A percentile compares a stretch with the other conserved stretches of the same genome.
Evolutionary conservation across 2,113 vertebrate species (phyloP).

Genomic region (Ciconia boyciana): DNA sequence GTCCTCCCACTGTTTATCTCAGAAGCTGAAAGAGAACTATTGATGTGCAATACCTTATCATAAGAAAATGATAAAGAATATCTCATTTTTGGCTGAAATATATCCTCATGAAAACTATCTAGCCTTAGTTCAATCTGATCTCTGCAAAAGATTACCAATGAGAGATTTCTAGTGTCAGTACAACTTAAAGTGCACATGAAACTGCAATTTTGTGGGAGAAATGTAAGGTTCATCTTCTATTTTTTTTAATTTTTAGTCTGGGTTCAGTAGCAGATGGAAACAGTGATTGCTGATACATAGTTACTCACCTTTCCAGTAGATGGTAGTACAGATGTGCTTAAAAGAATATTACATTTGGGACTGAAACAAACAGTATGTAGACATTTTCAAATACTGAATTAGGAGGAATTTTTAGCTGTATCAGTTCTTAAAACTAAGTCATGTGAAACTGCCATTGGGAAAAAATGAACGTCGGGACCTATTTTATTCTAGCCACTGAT

Average conservation of each 20-base stretch:
- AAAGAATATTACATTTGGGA: constrained; percentile 32
- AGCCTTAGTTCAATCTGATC: not conserved
- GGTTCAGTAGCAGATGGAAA: not conserved
- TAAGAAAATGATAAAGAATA: not conserved
- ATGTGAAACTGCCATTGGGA: not conserved
- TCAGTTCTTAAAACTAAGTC: constrained; percentile 30
- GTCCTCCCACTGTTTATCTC: not conserved
- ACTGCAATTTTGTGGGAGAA: not conserved
- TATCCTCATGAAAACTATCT: not conserved
- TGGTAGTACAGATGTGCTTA: constrained; percentile 77
- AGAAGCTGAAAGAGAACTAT: not conserved
- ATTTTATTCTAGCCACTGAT: not conserved
- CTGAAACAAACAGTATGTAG: constrained; percentile 8
- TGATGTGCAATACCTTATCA: not conserved
- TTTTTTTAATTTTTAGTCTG: not conserved
- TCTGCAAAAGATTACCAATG: not conserved
- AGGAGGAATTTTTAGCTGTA: not conserved
- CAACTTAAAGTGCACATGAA: not conserved
- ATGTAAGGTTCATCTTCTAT: not conserved
- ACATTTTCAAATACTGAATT: constrained; percentile 24
- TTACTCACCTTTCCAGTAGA: constrained; percentile 78
- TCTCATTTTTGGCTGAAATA: not conserved
- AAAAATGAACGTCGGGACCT: not conserved
- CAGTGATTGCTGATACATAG: constrained; percentile 44
- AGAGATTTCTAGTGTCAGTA: not conserved